Percentiles rank a stretch among this genome's conserved stretches.
These are phyloP conservation scores for Microtus pennsylvanicus DNA, from an alignment of 2,113 vertebrate species.

Conservation along the genomic window DNA sequence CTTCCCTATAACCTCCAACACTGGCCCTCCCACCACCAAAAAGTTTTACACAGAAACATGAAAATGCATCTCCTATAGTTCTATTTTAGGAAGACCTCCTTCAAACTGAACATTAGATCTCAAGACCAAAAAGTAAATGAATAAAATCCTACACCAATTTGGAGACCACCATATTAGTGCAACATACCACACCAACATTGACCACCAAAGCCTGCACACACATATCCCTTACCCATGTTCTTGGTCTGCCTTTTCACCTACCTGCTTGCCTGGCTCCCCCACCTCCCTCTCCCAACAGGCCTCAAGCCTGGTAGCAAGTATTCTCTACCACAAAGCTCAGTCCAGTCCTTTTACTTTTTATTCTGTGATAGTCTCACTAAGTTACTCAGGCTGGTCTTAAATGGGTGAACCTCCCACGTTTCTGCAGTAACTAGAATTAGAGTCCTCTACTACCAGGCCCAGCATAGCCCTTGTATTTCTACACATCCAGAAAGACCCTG, in stretches of 20 bases:
- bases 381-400: background rate
- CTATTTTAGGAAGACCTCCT: background rate
- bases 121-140: background rate
- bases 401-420: background rate
- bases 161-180: conserved; percentile 41
- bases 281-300: too few species aligned
- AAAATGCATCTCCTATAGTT: background rate
- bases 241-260: background rate
- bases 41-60: conserved; percentile 62
- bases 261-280: background rate
- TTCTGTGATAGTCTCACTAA: background rate
- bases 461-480: background rate
- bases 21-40: fast-evolving
- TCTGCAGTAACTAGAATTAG: background rate
- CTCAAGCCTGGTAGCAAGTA: background rate
- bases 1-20: conserved; percentile 58
- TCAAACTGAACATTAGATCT: conserved; percentile 46
- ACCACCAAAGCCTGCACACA: background rate
- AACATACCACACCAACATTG: background rate
- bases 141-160: background rate
- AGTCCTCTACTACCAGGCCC: background rate
- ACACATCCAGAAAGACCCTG: background rate
- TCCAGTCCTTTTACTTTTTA: background rate
- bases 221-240: background rate
- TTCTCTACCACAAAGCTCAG: background rate